Evolutionary conservation across 2,113 vertebrate species (phyloP).

Genomic region (Micromys minutus): DNA sequence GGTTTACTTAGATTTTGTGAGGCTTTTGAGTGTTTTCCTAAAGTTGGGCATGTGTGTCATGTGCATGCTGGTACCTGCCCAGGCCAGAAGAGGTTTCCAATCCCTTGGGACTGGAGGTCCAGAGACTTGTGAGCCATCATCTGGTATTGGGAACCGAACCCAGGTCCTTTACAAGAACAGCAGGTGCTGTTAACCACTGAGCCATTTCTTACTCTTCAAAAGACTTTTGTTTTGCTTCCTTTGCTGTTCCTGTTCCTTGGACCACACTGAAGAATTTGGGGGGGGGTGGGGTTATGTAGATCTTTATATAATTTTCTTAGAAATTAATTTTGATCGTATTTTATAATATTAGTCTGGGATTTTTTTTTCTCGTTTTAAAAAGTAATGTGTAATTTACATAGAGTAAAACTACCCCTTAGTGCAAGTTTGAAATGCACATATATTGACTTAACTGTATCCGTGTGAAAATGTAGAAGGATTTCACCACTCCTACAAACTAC

Average conservation of each 20-base stretch:
- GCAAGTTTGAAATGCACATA: background rate
- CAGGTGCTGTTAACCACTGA: background rate
- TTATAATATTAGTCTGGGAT: background rate
- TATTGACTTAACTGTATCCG: background rate
- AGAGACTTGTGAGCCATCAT: background rate
- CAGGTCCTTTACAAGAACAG: background rate
- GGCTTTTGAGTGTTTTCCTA: background rate
- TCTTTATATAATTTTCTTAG: constrained; percentile 8
- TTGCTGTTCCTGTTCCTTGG: background rate
- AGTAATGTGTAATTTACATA: background rate
- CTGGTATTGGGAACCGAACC: background rate
- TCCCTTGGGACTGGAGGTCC: background rate
- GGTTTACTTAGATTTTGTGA: too few species aligned
- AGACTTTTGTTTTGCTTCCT: background rate
- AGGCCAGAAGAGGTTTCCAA: background rate
- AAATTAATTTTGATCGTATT: background rate
- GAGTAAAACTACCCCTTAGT: background rate
- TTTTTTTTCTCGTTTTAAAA: background rate
- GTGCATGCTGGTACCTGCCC: background rate
- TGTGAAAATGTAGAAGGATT: background rate
- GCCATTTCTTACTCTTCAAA: background rate
- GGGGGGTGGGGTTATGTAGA: background rate
- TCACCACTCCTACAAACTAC: background rate
- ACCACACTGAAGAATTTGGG: background rate
- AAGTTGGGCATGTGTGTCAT: background rate